phyloP scores from a whole-genome alignment of 1,140 invertebrate species.

The Wiebesia pumilae region DNA sequence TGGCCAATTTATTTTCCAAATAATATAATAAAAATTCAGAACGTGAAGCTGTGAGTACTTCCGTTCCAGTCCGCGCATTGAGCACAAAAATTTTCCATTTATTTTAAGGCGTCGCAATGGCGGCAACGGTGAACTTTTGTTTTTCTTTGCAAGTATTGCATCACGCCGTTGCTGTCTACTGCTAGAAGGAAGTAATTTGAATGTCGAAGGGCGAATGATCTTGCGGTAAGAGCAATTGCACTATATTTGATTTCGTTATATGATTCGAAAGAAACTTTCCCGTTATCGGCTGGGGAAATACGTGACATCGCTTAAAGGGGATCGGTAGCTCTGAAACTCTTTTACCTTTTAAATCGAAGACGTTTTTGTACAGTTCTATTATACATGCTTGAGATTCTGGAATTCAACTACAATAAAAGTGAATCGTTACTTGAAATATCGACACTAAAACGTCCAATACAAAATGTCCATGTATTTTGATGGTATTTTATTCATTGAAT shows the following conservation, averaged over 20 bases:
- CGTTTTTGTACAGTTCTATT: background rate
- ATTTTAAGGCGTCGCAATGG: slow-evolving; percentile 21
- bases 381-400: background rate
- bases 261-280: slow-evolving; percentile 33
- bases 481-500: too few relatives aligned
- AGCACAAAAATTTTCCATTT: slow-evolving; percentile 41
- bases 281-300: slow-evolving; percentile 44
- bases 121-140: slow-evolving; percentile 28
- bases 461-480: too few relatives aligned
- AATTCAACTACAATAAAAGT: background rate
- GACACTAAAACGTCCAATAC: background rate
- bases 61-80: slow-evolving; percentile 25
- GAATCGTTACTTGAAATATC: background rate
- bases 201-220: slow-evolving; percentile 45
- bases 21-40: slow-evolving; percentile 47
- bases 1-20: slow-evolving; percentile 48
- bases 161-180: too few relatives aligned
- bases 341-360: slow-evolving; percentile 39
- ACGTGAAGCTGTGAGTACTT: slow-evolving; percentile 15
- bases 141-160: slow-evolving; percentile 8
- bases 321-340: background rate
- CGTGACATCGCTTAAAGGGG: slow-evolving; percentile 10
- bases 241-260: background rate
- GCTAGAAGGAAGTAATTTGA: slow-evolving; percentile 38
- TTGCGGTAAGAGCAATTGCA: background rate